A percentile compares a stretch with the other conserved stretches of the same genome.
Conservation (phyloP, 1,140 invertebrate genomes). For the Glossosoma conforme region DNA sequence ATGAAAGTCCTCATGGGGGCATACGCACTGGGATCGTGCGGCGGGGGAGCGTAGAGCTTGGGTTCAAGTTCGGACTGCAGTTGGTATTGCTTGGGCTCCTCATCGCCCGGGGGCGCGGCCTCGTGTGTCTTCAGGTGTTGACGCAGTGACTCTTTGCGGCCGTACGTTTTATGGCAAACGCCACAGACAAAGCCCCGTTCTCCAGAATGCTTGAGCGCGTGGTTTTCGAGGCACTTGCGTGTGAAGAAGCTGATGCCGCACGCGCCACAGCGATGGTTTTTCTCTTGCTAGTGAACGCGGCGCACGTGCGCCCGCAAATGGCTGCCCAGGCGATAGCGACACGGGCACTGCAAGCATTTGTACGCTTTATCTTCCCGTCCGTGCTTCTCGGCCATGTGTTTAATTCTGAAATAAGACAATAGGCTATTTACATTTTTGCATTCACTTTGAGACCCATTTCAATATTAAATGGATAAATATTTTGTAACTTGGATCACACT, state of each 20-base stretch:
- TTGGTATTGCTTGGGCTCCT: slow-evolving; percentile 1
- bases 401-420: slow-evolving; percentile 32
- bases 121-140: slow-evolving; percentile 75
- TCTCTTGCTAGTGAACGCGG: slow-evolving; percentile 41
- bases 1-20: slow-evolving; percentile 6
- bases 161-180: slow-evolving; percentile 46
- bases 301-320: slow-evolving; percentile 37
- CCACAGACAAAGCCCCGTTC: slow-evolving; percentile 49
- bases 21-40: slow-evolving; percentile 2
- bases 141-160: slow-evolving; percentile 49
- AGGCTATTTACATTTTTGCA: no score
- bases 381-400: slow-evolving; percentile 43
- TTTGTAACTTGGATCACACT: no score
- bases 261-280: slow-evolving; percentile 38
- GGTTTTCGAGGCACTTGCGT: slow-evolving; percentile 40
- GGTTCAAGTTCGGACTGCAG: neutral
- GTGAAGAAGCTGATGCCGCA: slow-evolving; percentile 41
- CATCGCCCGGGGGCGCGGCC: slow-evolving; percentile 34
- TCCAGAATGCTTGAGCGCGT: slow-evolving; percentile 50
- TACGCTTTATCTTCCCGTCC: slow-evolving; percentile 33
- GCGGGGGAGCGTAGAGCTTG: neutral
- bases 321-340: slow-evolving; percentile 39
- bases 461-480: no score
- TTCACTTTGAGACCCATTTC: no score
- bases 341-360: slow-evolving; percentile 39